phyloP scores from a whole-genome alignment of 2,888 invertebrate genomes.

The Noctua fimbriata region DNA sequence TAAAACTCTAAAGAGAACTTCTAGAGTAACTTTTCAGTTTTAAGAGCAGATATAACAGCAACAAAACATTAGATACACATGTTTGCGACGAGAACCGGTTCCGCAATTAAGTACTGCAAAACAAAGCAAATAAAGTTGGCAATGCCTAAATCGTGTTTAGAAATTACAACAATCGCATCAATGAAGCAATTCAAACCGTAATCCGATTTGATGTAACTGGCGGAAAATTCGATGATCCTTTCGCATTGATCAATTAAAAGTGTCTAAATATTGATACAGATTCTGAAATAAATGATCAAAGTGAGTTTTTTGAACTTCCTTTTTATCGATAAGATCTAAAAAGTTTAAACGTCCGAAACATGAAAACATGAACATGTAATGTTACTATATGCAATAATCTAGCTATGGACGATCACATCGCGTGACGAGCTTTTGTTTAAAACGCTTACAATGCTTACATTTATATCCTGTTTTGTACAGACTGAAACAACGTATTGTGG shows the following conservation, averaged over 20 bases:
- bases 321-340: slow-evolving; percentile 19
- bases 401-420: slow-evolving; percentile 47
- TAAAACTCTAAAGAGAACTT: slow-evolving; percentile 23
- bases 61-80: slow-evolving; percentile 10
- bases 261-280: slow-evolving; percentile 15
- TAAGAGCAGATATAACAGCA: slow-evolving; percentile 18
- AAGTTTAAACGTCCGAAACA: slow-evolving; percentile 11
- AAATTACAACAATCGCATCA: slow-evolving; percentile 29
- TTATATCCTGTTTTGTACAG: slow-evolving; percentile 16
- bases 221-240: slow-evolving; percentile 28
- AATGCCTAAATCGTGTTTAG: slow-evolving; percentile 2
- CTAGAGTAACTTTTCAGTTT: slow-evolving; percentile 18
- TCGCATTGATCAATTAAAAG: slow-evolving; percentile 10
- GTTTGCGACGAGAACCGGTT: slow-evolving; percentile 44
- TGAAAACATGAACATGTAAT: slow-evolving; percentile 5
- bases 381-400: slow-evolving; percentile 24
- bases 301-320: slow-evolving; percentile 49
- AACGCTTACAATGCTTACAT: slow-evolving; percentile 27
- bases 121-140: slow-evolving; percentile 29
- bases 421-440: slow-evolving; percentile 57
- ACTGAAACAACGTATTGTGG: slow-evolving; percentile 6
- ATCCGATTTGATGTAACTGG: slow-evolving; percentile 17
- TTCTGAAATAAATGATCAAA: slow-evolving; percentile 19
- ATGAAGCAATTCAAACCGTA: slow-evolving; percentile 29
- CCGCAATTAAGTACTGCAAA: slow-evolving; percentile 28